A percentile compares a stretch with the other conserved stretches of the same genome.
These are phyloP conservation scores for Onychostoma macrolepis DNA, from an alignment of 2,113 vertebrate species.

Conservation along the genomic window DNA sequence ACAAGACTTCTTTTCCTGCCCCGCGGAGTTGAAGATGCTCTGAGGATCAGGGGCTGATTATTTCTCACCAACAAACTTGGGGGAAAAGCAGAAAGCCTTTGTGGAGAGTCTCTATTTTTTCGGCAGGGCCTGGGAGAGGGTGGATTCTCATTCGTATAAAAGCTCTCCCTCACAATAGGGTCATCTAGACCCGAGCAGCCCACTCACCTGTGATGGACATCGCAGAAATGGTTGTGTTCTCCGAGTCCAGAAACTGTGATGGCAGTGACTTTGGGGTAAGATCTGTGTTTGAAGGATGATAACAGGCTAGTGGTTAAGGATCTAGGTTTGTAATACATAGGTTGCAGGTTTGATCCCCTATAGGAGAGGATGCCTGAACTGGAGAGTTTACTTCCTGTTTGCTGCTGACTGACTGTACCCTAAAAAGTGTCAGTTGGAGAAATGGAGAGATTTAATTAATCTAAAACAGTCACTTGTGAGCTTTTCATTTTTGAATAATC, in stretches of 20 bases:
- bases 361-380: background rate
- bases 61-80: slow-evolving; percentile 37
- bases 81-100: slow-evolving; percentile 48
- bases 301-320: slow-evolving; percentile 19
- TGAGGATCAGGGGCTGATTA: slow-evolving; percentile 47
- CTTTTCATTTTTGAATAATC: background rate
- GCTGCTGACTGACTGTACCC: background rate
- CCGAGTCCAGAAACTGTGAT: background rate
- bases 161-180: slow-evolving; percentile 22
- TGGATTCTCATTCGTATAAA: slow-evolving; percentile 30
- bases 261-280: background rate
- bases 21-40: slow-evolving; percentile 18
- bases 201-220: slow-evolving; percentile 36
- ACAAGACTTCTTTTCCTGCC: slow-evolving; percentile 40
- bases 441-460: background rate
- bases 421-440: background rate
- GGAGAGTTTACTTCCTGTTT: background rate
- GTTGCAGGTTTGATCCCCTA: background rate
- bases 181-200: background rate
- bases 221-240: slow-evolving; percentile 5
- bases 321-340: background rate
- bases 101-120: slow-evolving; percentile 36
- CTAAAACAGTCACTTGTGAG: background rate
- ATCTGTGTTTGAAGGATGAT: background rate
- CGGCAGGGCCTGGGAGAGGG: slow-evolving; percentile 27